Evolutionary conservation across 2,888 invertebrate genomes (phyloP).

Genomic region (Aphidoletes aphidimyza): DNA sequence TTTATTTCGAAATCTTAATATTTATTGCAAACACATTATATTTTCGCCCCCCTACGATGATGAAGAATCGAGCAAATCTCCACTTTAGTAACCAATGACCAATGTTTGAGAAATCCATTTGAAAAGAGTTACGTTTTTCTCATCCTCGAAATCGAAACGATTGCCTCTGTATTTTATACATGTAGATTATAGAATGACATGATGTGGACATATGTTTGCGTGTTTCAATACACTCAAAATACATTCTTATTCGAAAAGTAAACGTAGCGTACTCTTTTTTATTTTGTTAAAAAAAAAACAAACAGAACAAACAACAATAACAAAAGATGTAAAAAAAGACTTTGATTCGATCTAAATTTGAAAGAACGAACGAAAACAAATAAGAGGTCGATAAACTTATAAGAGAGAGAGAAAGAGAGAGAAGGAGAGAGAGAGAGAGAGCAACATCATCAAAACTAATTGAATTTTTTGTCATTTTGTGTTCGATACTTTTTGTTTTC

Average conservation of each 20-base stretch:
- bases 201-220: not conserved
- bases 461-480: not conserved
- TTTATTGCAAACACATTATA: not conserved
- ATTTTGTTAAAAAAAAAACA: not conserved
- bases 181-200: no score
- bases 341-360: not conserved
- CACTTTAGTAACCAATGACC: not conserved
- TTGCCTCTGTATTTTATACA: no score
- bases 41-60: not conserved
- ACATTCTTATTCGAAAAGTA: no score
- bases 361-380: not conserved
- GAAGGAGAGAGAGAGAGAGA: no score
- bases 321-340: not conserved
- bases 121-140: not conserved
- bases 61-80: not conserved
- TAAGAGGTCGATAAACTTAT: not conserved
- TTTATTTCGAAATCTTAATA: not conserved
- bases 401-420: no score
- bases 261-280: no score
- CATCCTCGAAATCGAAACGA: no score
- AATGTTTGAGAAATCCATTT: slow-evolving; percentile 3
- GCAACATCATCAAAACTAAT: not conserved
- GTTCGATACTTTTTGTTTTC: not conserved
- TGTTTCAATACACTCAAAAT: not conserved
- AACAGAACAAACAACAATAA: not conserved